Base-by-base conservation (phyloP, 2,797 vertebrate genomes). In the Adrianichthys oophorus region DNA sequence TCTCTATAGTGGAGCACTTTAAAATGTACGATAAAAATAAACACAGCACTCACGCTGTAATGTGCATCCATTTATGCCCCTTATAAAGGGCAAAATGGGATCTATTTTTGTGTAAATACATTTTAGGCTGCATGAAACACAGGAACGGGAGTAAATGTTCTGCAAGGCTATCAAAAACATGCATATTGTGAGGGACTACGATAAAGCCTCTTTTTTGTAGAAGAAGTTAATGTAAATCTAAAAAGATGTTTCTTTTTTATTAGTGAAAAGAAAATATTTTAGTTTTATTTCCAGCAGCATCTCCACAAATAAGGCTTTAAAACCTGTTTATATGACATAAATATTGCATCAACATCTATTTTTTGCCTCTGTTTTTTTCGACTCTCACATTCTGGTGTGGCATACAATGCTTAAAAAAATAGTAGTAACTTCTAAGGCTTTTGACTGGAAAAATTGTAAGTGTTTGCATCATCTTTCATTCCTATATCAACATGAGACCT, bases 21-120 rank as follows among this genome's bases (percentile, higher is more conserved):
- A 69, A 73, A 44, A 51, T 37, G 32, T 37, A 21, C 19, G 19
- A 3, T 21, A 74, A 71, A 23, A 59, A 70, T 71, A 84, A 80
- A 76, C 78, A 85, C 82, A 85, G 79, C 18, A 19, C 53, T 77
- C 80, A 81, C 70, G 60, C 84, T 79, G 85, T 73, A 74, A 76
- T 78, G 59, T 78, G 69, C 59, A 62, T 52, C 49, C 63, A 78
- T 52, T 56, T 47, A 62, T 63, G 67, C 48, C 78, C 68, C 58
- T 68, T 23, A 66, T 62, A 56, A 70, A 53, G 78, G 77, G 54
- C 70, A 54, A 77, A 63, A 56, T 10, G 21, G 73, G 52, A 65
- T 75, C 29, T 61, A 29, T 57, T 65, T 56, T 66, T 40, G 42
- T 59, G 66, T 62, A 32, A 59, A 52, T 77, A 74, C 73, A 75